Conservation (phyloP, 37 sponge, comb jelly and placozoan genomes). For the Bolinopsis microptera region DNA sequence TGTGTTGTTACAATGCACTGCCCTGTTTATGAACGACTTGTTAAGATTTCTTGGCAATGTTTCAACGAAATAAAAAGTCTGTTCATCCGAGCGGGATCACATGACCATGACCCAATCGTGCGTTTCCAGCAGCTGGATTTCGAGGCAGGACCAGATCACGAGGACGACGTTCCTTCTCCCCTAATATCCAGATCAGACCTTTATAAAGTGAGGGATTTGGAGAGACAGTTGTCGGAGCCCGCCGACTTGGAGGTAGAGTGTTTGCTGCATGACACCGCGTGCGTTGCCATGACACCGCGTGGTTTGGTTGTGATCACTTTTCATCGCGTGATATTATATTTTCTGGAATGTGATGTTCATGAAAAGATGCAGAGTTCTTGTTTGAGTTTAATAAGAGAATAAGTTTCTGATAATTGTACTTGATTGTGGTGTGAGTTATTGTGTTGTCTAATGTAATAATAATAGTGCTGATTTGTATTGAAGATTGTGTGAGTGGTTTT, state of each 20-base stretch:
- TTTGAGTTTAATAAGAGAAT: too few species aligned
- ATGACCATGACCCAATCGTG: background rate
- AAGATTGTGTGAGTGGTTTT: too few species aligned
- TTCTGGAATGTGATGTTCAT: too few species aligned
- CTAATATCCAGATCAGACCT: background rate
- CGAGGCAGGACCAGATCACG: background rate
- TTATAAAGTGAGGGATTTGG: background rate
- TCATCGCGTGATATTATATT: too few species aligned
- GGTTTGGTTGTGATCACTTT: too few species aligned
- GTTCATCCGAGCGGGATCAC: background rate
- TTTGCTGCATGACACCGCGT: too few species aligned
- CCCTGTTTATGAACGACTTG: background rate
- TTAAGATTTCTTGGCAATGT: background rate
- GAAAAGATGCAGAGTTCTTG: too few species aligned
- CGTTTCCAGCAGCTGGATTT: background rate
- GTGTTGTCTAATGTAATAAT: too few species aligned
- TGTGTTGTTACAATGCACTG: background rate
- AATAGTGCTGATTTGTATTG: too few species aligned
- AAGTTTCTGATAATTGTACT: too few species aligned
- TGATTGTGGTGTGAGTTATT: too few species aligned
- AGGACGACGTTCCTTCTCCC: background rate
- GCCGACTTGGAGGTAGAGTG: background rate
- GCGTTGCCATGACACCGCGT: too few species aligned
- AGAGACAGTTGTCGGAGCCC: constrained; percentile 16
- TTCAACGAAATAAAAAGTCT: background rate